A percentile compares a stretch with the other conserved stretches of the same genome.
Evolutionary conservation across 2,888 invertebrate species (phyloP).

Genomic region (Amphimallon solstitiale): DNA sequence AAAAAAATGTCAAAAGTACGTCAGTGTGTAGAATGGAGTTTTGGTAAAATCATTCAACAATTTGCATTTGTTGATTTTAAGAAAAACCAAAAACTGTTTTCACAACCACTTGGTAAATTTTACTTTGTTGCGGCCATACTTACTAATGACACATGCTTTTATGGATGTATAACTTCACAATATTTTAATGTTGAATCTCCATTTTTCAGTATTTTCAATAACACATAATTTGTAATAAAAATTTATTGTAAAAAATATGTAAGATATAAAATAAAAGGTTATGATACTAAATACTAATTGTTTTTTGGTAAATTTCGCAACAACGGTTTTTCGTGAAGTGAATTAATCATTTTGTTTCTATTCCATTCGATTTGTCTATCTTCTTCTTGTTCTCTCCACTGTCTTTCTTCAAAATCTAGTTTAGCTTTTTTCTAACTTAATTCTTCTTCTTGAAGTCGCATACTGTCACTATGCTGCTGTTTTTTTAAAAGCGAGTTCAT

Average conservation of each 20-base stretch:
- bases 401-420: conserved; percentile 29
- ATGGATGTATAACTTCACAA: too few species aligned
- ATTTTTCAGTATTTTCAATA: too few species aligned
- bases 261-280: neutral
- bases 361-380: neutral
- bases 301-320: neutral
- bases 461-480: conserved; percentile 26
- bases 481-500: conserved; percentile 20
- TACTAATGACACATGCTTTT: too few species aligned
- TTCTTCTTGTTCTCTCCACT: neutral
- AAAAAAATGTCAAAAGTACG: too few species aligned
- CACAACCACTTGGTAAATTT: too few species aligned
- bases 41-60: too few species aligned
- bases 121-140: too few species aligned
- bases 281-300: conserved; percentile 7
- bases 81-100: too few species aligned
- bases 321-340: neutral
- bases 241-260: conserved; percentile 10
- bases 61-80: too few species aligned
- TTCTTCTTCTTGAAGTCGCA: conserved; percentile 29
- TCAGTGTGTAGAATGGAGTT: too few species aligned
- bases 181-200: too few species aligned
- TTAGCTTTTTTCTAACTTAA: conserved; percentile 30
- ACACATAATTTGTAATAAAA: too few species aligned
- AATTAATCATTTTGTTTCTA: conserved; percentile 4